Evolutionary conservation across 1,140 invertebrate genomes (phyloP).

Genomic region (Drosophila nebulosa): DNA sequence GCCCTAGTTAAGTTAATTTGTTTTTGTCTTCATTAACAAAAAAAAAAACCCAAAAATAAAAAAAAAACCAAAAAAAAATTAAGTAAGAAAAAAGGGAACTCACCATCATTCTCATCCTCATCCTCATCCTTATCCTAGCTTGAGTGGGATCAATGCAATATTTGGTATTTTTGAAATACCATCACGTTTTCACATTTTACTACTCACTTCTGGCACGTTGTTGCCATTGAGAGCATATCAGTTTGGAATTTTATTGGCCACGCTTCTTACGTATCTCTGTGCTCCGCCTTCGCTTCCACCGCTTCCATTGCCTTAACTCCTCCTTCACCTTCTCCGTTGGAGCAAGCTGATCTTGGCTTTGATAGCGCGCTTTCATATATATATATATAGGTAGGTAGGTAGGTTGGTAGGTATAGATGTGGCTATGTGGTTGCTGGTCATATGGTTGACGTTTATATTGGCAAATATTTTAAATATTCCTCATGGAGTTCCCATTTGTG

Average conservation of each 20-base stretch:
- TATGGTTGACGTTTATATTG: constrained; percentile 71
- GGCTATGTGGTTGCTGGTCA: constrained; percentile 13
- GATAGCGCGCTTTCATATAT: constrained; percentile 53
- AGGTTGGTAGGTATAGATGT: constrained; percentile 58
- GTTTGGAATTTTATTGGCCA: constrained; percentile 77
- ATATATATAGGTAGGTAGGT: no score
- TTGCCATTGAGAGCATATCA: constrained; percentile 79
- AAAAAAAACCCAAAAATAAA: no score
- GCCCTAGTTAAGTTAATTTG: background rate
- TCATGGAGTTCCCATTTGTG: background rate
- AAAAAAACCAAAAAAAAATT: background rate
- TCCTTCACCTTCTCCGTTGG: constrained; percentile 36
- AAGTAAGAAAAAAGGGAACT: background rate
- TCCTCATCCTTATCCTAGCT: background rate
- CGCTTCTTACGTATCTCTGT: constrained; percentile 59
- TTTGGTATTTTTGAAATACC: constrained; percentile 75
- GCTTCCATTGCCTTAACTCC: background rate
- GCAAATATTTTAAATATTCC: constrained; percentile 73
- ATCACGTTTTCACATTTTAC: constrained; percentile 78
- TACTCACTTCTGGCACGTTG: constrained; percentile 77
- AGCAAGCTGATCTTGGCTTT: constrained; percentile 71
- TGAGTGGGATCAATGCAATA: constrained; percentile 39
- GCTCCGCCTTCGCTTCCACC: background rate
- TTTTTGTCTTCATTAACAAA: constrained; percentile 41
- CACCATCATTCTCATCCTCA: background rate